phyloP scores from a whole-genome alignment of 2,888 invertebrate genomes.

The Tenthredo mesomela region DNA sequence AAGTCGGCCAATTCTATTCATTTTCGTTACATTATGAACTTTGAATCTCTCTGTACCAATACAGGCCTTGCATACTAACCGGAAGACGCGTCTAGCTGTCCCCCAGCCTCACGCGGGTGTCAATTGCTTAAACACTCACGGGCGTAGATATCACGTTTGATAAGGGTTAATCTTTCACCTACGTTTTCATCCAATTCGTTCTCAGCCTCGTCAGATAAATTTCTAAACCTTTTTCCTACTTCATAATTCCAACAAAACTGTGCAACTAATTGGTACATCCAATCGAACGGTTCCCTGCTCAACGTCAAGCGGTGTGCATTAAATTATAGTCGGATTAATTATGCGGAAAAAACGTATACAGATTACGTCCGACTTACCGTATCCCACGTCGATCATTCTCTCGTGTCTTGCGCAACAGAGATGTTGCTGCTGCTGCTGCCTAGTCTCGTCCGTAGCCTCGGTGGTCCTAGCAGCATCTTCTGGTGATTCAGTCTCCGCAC shows the following conservation, averaged over 20 bases:
- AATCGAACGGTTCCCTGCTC: too few relatives aligned
- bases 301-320: too few relatives aligned
- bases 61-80: background rate
- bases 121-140: slow-evolving; percentile 62
- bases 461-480: slow-evolving; percentile 56
- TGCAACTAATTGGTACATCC: background rate
- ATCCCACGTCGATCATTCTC: slow-evolving; percentile 72
- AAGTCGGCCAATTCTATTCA: too few relatives aligned
- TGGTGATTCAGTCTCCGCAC: slow-evolving; percentile 56
- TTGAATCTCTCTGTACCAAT: slow-evolving; percentile 16
- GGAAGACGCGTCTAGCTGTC: slow-evolving; percentile 44
- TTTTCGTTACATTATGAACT: background rate
- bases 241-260: background rate
- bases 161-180: background rate
- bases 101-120: slow-evolving; percentile 55
- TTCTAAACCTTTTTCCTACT: background rate
- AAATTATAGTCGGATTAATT: background rate
- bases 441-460: slow-evolving; percentile 55
- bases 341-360: background rate
- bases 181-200: background rate
- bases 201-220: background rate
- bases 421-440: slow-evolving; percentile 59
- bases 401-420: slow-evolving; percentile 73
- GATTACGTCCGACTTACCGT: slow-evolving; percentile 69
- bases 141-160: background rate